Percentiles rank a stretch among this genome's conserved stretches.
phyloP scores from a whole-genome alignment of 2,888 invertebrate genomes.

The Drosophila parthenogenetica region DNA sequence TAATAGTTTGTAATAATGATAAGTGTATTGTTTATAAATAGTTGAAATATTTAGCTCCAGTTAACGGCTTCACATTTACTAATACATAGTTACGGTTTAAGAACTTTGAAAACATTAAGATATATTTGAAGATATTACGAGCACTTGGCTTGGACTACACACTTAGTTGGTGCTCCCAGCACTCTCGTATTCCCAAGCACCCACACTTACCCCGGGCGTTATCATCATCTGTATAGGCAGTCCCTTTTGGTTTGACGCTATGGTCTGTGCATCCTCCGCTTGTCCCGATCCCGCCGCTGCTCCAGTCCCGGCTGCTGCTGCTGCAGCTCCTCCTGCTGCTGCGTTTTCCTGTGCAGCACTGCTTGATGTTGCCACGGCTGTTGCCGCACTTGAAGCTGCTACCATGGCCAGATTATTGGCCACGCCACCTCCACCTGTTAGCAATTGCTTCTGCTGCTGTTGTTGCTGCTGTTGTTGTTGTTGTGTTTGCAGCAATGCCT shows the following conservation, averaged over 20 bases:
- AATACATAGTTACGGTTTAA: conserved; percentile 74
- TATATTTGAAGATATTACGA: conserved; percentile 72
- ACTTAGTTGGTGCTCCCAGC: conserved; percentile 23
- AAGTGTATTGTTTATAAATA: conserved; percentile 52
- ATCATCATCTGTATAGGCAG: conserved; percentile 85
- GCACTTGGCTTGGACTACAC: conserved; percentile 50
- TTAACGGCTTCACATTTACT: conserved; percentile 79
- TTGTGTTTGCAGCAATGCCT: conserved; percentile 68
- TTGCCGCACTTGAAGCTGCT: conserved; percentile 70
- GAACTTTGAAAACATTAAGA: conserved; percentile 79
- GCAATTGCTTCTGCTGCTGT: conserved; percentile 37
- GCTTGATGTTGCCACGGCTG: conserved; percentile 67
- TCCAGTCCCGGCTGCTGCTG: conserved; percentile 12
- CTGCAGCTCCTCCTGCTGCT: conserved; percentile 10
- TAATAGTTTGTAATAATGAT: conserved; percentile 14
- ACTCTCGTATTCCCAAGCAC: conserved; percentile 16
- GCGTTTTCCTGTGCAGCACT: conserved; percentile 39
- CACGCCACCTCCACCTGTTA: conserved; percentile 44
- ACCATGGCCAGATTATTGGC: conserved; percentile 71
- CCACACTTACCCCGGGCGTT: conserved; percentile 85
- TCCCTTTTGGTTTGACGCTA: conserved; percentile 63
- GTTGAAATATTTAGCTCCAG: conserved; percentile 69
- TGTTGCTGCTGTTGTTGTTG: conserved; percentile 65
- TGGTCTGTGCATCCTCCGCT: conserved; percentile 62
- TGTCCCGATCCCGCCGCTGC: conserved; percentile 41